Percentiles rank a stretch among this genome's conserved stretches.
These are phyloP conservation scores for Wiebesia pumilae DNA, from an alignment of 1,140 invertebrate genomes.

Conservation along the genomic window DNA sequence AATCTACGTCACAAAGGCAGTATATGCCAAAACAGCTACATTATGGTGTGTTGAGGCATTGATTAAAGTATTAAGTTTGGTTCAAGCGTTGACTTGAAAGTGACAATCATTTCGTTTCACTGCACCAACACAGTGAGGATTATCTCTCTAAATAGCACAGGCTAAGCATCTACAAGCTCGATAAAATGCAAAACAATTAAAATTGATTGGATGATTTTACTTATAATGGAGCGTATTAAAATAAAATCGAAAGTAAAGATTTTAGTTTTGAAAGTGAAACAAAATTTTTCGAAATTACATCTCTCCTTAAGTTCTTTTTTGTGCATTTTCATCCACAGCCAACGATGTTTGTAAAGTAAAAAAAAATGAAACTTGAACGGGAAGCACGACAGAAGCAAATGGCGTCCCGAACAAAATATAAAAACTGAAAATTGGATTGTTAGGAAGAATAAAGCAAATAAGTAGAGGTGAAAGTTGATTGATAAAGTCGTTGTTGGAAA, in stretches of 20 bases:
- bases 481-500: background rate
- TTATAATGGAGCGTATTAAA: background rate
- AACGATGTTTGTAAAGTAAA: too few relatives aligned
- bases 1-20: background rate
- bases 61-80: conserved; percentile 23
- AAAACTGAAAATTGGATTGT: background rate
- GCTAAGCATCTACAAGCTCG: background rate
- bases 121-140: conserved; percentile 17
- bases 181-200: background rate
- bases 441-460: background rate
- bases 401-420: background rate
- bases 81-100: background rate
- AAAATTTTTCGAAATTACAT: too few relatives aligned
- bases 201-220: background rate
- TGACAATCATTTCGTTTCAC: conserved; percentile 20
- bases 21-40: background rate
- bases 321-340: too few relatives aligned
- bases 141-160: background rate
- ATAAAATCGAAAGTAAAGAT: background rate
- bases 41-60: background rate
- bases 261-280: too few relatives aligned
- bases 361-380: too few relatives aligned
- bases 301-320: too few relatives aligned
- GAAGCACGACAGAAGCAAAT: too few relatives aligned
- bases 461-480: background rate